Percentiles rank a stretch among this genome's conserved stretches.
Conservation (phyloP, 2,888 invertebrate genomes). For the Ophioninae sp. region DNA sequence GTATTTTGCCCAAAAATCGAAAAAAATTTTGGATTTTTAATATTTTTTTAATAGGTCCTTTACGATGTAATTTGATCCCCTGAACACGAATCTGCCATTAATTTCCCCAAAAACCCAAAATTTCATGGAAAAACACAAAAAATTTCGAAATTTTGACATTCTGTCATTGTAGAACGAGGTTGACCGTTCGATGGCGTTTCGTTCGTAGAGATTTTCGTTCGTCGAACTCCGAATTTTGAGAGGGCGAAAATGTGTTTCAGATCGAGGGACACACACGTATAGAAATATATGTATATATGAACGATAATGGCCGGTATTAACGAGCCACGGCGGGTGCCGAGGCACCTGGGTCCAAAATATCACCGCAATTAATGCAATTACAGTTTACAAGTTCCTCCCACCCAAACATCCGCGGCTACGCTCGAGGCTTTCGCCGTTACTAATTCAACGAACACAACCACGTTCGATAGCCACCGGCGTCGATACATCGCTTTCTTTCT, state of each 20-base stretch:
- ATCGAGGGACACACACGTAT: background rate
- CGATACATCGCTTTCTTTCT: slow-evolving; percentile 33
- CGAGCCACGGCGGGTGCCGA: slow-evolving; percentile 76
- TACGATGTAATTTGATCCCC: too few relatives aligned
- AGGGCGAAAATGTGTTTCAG: background rate
- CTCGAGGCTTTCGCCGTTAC: slow-evolving; percentile 58
- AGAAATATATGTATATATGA: slow-evolving; percentile 53
- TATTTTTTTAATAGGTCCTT: too few relatives aligned
- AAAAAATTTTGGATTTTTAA: too few relatives aligned
- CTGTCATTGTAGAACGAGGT: background rate
- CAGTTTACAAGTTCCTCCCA: slow-evolving; percentile 79
- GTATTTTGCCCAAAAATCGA: too few relatives aligned
- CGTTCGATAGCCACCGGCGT: slow-evolving; percentile 21
- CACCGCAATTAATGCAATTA: slow-evolving; percentile 80
- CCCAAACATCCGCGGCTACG: slow-evolving; percentile 59
- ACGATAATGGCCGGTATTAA: slow-evolving; percentile 80
- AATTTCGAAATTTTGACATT: background rate
- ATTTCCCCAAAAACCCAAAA: too few relatives aligned
- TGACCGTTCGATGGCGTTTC: background rate
- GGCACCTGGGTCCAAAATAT: slow-evolving; percentile 80
- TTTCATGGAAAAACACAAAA: too few relatives aligned
- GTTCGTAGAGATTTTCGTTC: slow-evolving; percentile 62
- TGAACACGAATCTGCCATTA: too few relatives aligned
- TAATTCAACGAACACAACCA: slow-evolving; percentile 62
- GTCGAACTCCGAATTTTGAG: slow-evolving; percentile 48